Percentiles rank a stretch among this genome's conserved stretches.
phyloP scores from a whole-genome alignment of 2,113 vertebrate genomes.

The Psettodes erumei region DNA sequence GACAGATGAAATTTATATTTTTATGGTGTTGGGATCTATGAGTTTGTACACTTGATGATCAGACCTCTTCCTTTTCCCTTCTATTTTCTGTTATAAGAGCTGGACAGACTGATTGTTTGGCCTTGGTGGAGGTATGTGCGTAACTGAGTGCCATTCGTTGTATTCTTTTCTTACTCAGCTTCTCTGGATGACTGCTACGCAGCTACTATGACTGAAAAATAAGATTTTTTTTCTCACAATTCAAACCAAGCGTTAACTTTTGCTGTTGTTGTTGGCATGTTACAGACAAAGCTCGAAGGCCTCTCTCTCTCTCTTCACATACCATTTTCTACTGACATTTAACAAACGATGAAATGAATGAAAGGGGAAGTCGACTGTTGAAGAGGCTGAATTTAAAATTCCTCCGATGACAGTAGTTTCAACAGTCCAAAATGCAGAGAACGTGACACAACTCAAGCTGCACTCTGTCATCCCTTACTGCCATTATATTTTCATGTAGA shows the following conservation, averaged over 20 bases:
- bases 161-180: neutral
- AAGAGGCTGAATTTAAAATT: constrained; percentile 12
- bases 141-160: too few species aligned
- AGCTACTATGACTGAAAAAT: neutral
- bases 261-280: neutral
- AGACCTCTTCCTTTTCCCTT: too few species aligned
- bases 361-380: neutral
- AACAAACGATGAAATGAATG: constrained; percentile 8
- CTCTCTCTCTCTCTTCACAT: neutral
- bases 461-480: neutral
- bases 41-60: too few species aligned
- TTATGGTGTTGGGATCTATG: too few species aligned
- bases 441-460: neutral
- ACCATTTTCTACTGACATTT: constrained; percentile 17
- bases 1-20: too few species aligned
- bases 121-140: too few species aligned
- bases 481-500: neutral
- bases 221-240: neutral
- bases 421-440: constrained; percentile 5
- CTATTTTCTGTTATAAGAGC: too few species aligned
- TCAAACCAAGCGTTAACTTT: neutral
- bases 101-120: too few species aligned
- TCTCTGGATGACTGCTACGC: neutral
- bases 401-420: neutral
- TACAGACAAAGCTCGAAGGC: neutral